Conservation (phyloP, 2,113 vertebrate species). For the Malurus alboscapulatus region DNA sequence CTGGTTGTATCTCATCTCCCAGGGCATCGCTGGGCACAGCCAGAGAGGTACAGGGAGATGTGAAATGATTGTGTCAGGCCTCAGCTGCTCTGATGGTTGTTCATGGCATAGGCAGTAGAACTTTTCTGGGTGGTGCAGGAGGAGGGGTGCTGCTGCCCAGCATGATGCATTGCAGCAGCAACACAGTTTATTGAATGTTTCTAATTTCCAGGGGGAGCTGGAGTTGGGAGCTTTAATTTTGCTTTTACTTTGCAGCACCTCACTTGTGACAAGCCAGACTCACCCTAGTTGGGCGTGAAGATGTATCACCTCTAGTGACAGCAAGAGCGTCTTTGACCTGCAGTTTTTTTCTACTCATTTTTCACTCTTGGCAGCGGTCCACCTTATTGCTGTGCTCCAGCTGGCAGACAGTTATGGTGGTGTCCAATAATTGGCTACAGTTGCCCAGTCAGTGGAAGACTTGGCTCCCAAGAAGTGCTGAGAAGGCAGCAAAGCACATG, state of each 20-base stretch:
- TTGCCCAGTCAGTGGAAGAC: not conserved
- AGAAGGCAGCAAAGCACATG: not conserved
- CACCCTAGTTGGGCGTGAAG: not conserved
- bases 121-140: not conserved
- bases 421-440: not conserved
- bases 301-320: not conserved
- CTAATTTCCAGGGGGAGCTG: not conserved
- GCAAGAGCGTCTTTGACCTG: not conserved
- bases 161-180: not conserved
- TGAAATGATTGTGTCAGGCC: not conserved
- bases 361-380: not conserved
- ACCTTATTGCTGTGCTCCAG: not conserved
- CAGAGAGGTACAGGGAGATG: not conserved
- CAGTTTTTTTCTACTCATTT: not conserved
- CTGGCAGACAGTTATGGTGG: not conserved
- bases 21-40: rapidly evolving
- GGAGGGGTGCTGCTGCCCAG: not conserved
- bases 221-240: not conserved
- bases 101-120: rapidly evolving
- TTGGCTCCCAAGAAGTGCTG: not conserved
- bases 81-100: not conserved
- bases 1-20: not conserved
- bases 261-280: not conserved
- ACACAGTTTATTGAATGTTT: not conserved
- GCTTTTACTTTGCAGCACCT: not conserved